phyloP scores from a whole-genome alignment of 1,140 invertebrate genomes.

The Drosophila mojavensis region DNA sequence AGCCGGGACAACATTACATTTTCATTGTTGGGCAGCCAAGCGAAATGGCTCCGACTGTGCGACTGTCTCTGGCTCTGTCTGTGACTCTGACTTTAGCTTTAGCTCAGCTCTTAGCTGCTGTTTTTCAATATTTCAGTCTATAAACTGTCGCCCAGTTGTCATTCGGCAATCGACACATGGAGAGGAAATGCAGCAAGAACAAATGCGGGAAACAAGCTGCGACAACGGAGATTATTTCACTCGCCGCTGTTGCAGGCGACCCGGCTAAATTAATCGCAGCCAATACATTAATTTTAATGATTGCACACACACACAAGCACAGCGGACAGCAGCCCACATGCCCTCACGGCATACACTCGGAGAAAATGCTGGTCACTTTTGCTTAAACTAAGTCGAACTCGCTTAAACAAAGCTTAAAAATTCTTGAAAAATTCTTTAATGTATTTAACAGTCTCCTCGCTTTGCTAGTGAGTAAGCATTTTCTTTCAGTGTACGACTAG shows the following conservation, averaged over 20 bases:
- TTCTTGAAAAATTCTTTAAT: too few relatives aligned
- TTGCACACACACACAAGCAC: constrained; percentile 62
- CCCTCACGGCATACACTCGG: constrained; percentile 16
- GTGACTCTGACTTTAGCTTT: constrained; percentile 58
- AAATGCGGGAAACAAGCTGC: not conserved
- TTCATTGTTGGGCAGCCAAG: constrained; percentile 80
- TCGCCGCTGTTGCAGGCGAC: constrained; percentile 66
- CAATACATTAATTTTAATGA: constrained; percentile 84
- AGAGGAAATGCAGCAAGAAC: constrained; percentile 41
- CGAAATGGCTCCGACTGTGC: constrained; percentile 56
- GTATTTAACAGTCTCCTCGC: too few relatives aligned
- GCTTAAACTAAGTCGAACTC: too few relatives aligned
- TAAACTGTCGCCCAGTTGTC: constrained; percentile 71
- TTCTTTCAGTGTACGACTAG: not conserved
- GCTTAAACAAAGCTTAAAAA: too few relatives aligned
- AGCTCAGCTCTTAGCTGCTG: constrained; percentile 65
- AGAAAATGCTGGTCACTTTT: not conserved
- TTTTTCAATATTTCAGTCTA: too few relatives aligned
- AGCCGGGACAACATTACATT: constrained; percentile 63
- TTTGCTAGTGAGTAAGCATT: too few relatives aligned
- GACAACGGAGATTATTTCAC: constrained; percentile 56
- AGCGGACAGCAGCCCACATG: not conserved
- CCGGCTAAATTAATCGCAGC: constrained; percentile 79
- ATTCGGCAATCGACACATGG: constrained; percentile 66
- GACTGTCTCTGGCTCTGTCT: constrained; percentile 22